These are phyloP conservation scores for Malurus melanocephalus DNA, from an alignment of 2,113 vertebrate genomes.

Conservation along the genomic window DNA sequence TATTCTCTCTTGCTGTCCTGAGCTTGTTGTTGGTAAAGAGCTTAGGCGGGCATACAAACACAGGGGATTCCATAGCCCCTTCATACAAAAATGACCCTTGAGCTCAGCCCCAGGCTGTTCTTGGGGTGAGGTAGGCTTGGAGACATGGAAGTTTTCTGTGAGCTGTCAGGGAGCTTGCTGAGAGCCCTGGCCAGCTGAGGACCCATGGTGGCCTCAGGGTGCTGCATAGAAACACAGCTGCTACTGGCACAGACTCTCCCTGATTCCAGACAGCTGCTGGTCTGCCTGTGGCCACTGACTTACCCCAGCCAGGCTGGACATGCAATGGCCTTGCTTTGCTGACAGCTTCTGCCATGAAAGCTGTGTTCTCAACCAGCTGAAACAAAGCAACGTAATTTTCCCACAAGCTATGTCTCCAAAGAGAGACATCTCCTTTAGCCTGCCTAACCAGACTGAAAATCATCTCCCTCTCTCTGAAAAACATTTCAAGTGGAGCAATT, in stretches of 20 bases:
- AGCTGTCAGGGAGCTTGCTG: neutral
- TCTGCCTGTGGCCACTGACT: fast-evolving
- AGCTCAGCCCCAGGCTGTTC: neutral
- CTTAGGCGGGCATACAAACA: too few relatives aligned
- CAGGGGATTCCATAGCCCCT: neutral
- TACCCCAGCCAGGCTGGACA: neutral
- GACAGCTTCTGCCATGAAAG: neutral
- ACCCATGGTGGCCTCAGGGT: fast-evolving
- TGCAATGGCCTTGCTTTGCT: neutral
- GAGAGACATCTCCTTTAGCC: neutral
- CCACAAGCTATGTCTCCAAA: neutral
- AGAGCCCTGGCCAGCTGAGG: neutral
- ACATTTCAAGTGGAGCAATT: neutral
- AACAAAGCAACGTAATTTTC: neutral
- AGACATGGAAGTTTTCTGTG: fast-evolving
- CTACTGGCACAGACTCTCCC: neutral
- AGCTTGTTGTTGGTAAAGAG: neutral
- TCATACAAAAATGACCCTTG: fast-evolving
- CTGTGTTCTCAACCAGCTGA: neutral
- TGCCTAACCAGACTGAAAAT: neutral
- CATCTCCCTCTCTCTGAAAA: neutral
- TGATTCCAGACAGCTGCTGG: neutral
- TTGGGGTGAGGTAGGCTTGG: fast-evolving
- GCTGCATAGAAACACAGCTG: neutral
- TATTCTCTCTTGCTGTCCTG: neutral